These are phyloP conservation scores for Centropus unirufus DNA, from an alignment of 2,113 vertebrate genomes.

Conservation along the genomic window DNA sequence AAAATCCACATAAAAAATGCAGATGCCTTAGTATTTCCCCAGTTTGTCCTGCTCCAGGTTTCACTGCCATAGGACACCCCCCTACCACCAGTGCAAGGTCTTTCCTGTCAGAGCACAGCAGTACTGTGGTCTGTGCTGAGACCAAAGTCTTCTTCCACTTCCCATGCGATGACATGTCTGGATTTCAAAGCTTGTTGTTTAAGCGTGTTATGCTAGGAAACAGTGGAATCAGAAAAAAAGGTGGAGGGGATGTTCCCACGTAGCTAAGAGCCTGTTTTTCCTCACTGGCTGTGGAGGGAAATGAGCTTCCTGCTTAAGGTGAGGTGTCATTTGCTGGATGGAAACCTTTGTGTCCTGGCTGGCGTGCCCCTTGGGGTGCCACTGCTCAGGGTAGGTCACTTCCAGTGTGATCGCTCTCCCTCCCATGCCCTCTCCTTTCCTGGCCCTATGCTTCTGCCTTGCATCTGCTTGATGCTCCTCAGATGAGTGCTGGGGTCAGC, in stretches of 20 bases:
- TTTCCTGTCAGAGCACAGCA: background rate
- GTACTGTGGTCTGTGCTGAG: background rate
- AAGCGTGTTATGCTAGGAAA: background rate
- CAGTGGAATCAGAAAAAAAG: background rate
- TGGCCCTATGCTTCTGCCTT: background rate
- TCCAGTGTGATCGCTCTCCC: accelerated
- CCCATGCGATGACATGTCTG: background rate
- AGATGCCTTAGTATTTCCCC: background rate
- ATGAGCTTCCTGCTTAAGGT: constrained; percentile 52
- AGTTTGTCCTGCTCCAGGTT: background rate
- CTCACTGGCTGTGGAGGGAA: constrained; percentile 39
- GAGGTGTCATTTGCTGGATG: constrained; percentile 53
- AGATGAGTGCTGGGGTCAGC: background rate
- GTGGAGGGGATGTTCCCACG: background rate
- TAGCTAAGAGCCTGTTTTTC: constrained; percentile 30
- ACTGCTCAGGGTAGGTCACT: background rate
- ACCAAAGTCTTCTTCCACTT: background rate
- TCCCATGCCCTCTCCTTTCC: background rate
- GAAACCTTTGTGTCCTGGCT: constrained; percentile 20
- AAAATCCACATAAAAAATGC: background rate
- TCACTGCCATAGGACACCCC: accelerated
- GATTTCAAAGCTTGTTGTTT: constrained; percentile 16
- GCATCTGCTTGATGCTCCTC: background rate
- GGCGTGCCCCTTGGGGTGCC: background rate
- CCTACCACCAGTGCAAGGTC: background rate